A percentile compares a stretch with the other conserved stretches of the same genome.
Evolutionary conservation across 2,797 vertebrate species (phyloP).

Genomic region (Ceryle rudis): DNA sequence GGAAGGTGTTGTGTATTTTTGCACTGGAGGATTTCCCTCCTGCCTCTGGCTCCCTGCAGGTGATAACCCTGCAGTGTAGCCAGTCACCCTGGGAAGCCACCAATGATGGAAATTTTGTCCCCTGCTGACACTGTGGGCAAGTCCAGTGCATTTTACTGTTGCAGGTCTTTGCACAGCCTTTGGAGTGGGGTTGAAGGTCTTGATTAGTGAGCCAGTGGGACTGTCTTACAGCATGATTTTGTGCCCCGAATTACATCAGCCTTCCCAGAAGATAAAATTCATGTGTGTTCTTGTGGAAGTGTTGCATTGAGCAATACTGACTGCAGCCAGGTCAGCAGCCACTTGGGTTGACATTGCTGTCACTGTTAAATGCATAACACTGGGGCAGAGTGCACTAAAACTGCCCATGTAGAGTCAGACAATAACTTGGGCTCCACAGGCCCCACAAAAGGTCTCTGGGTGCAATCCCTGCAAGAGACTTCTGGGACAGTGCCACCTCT

Average conservation of each 20-base stretch:
- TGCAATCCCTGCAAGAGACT: not conserved
- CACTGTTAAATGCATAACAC: rapidly evolving
- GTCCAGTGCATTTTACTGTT: rapidly evolving
- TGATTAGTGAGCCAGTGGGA: not conserved
- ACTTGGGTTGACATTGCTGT: rapidly evolving
- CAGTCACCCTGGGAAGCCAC: not conserved
- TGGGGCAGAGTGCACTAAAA: not conserved
- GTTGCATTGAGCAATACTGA: not conserved
- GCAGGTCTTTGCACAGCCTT: not conserved
- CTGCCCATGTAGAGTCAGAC: rapidly evolving
- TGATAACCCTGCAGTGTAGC: not conserved
- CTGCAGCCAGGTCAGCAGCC: not conserved
- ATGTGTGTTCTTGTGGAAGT: rapidly evolving
- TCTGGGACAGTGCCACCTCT: not conserved
- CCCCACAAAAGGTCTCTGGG: no score
- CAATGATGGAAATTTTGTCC: not conserved
- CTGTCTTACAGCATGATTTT: not conserved
- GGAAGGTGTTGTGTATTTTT: not conserved
- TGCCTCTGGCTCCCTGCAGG: not conserved
- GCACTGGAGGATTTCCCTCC: not conserved
- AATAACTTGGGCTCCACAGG: not conserved
- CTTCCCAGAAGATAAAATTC: not conserved
- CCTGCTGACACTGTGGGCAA: not conserved
- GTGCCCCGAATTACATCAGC: rapidly evolving
- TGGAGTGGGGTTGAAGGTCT: not conserved